Percentiles rank a stretch among this genome's conserved stretches.
These are phyloP conservation scores for Amblyornis subalaris DNA, from an alignment of 2,113 vertebrate genomes.

Conservation along the genomic window DNA sequence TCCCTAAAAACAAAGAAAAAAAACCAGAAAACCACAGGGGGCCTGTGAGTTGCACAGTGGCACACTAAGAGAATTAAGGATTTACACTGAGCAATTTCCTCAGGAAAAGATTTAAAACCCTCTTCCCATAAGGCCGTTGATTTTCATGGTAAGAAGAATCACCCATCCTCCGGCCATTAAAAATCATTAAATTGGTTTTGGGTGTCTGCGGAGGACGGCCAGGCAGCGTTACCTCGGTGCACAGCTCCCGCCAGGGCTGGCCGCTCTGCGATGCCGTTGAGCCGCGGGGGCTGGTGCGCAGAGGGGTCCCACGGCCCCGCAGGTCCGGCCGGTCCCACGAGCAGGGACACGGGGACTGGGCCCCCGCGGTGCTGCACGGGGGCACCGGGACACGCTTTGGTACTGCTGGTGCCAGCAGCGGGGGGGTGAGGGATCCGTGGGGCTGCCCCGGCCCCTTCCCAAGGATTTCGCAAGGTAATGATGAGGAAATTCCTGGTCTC, in stretches of 20 bases:
- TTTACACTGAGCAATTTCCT: neutral
- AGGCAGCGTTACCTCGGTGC: neutral
- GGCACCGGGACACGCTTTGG: rapidly evolving
- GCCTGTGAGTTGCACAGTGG: neutral
- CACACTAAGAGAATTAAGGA: neutral
- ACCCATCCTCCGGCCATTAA: neutral
- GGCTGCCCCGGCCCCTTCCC: neutral
- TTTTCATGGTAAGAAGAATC: neutral
- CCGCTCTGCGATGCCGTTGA: rapidly evolving
- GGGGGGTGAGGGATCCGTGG: rapidly evolving
- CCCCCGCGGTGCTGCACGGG: rapidly evolving
- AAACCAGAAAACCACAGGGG: neutral
- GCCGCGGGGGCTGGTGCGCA: neutral
- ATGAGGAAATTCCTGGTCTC: rapidly evolving
- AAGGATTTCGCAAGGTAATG: rapidly evolving
- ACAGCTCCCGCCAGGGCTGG: neutral
- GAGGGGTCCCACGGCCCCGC: neutral
- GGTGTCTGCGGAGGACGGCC: neutral
- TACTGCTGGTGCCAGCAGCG: neutral
- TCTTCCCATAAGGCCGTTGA: neutral
- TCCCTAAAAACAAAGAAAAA: neutral
- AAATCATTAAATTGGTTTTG: neutral
- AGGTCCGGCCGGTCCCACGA: rapidly evolving
- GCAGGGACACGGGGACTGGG: rapidly evolving
- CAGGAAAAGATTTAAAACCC: neutral